These are phyloP conservation scores for Neoascia interrupta DNA, from an alignment of 2,888 invertebrate species.

Conservation along the genomic window DNA sequence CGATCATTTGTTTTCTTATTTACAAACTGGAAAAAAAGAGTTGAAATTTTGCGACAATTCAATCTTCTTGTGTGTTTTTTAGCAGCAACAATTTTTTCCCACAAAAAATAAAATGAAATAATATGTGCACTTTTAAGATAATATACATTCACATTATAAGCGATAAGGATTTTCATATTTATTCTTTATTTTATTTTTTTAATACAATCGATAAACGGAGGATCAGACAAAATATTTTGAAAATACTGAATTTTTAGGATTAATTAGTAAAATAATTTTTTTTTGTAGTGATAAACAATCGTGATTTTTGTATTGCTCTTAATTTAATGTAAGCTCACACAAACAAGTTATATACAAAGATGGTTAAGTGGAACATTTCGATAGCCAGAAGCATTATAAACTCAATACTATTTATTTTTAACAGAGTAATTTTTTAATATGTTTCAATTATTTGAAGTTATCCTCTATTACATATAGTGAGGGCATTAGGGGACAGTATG, in stretches of 20 bases:
- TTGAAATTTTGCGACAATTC: slow-evolving; percentile 51
- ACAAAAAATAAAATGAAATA: slow-evolving; percentile 4
- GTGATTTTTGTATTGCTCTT: slow-evolving; percentile 46
- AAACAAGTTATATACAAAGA: slow-evolving; percentile 19
- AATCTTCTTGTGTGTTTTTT: slow-evolving; percentile 61
- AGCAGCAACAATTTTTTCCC: slow-evolving; percentile 36
- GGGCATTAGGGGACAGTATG: no score
- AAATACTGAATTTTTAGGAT: slow-evolving; percentile 64
- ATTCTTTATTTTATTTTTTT: slow-evolving; percentile 27
- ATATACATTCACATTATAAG: no score
- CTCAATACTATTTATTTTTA: no score
- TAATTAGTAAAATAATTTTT: slow-evolving; percentile 65
- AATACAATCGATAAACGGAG: slow-evolving; percentile 32
- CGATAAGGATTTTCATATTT: slow-evolving; percentile 2
- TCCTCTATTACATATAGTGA: no score
- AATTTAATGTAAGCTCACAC: slow-evolving; percentile 35
- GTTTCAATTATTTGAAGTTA: no score
- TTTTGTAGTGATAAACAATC: slow-evolving; percentile 60
- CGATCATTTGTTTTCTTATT: slow-evolving; percentile 55
- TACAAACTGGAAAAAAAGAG: slow-evolving; percentile 42
- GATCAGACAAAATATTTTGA: slow-evolving; percentile 14
- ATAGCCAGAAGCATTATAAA: slow-evolving; percentile 31
- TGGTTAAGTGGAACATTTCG: slow-evolving; percentile 56
- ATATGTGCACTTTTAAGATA: slow-evolving; percentile 54
- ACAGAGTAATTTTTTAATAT: no score